Conservation (phyloP, 2,888 invertebrate genomes). For the Tubiluchus corallicola region DNA sequence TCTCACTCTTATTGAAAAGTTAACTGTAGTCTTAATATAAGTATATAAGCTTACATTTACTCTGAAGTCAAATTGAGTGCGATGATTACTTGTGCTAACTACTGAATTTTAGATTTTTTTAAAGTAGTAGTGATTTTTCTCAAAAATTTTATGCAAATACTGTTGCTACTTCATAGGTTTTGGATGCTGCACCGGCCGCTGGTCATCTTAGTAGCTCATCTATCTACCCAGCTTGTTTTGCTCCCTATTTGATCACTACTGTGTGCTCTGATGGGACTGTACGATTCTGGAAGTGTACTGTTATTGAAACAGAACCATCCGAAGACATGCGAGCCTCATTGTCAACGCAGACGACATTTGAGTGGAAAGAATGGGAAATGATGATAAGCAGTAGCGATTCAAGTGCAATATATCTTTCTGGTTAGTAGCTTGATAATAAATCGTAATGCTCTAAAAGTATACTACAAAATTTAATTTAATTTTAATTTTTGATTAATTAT, state of each 20-base stretch:
- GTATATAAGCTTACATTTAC: too few relatives aligned
- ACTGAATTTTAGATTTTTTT: too few relatives aligned
- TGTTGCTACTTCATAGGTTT: too few relatives aligned
- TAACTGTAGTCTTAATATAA: too few relatives aligned
- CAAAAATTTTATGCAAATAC: too few relatives aligned
- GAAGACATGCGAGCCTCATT: not conserved
- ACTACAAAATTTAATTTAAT: not conserved
- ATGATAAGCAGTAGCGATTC: slow-evolving; percentile 38
- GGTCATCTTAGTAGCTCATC: slow-evolving; percentile 93
- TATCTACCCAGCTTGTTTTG: slow-evolving; percentile 95
- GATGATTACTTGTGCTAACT: too few relatives aligned
- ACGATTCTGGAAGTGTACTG: slow-evolving; percentile 34
- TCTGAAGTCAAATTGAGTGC: too few relatives aligned
- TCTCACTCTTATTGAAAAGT: too few relatives aligned
- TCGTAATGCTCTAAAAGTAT: not conserved
- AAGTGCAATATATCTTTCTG: not conserved
- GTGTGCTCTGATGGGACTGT: slow-evolving; percentile 85
- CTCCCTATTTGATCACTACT: slow-evolving; percentile 85
- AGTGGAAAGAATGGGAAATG: slow-evolving; percentile 80
- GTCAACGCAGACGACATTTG: slow-evolving; percentile 32
- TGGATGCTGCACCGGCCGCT: slow-evolving; percentile 82
- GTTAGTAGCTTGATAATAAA: slow-evolving; percentile 4
- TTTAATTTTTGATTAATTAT: slow-evolving; percentile 2
- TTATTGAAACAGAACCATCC: slow-evolving; percentile 8
- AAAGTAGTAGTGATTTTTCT: too few relatives aligned